These are phyloP conservation scores for Synergus umbraculus DNA, from an alignment of 2,888 invertebrate genomes.

Conservation along the genomic window DNA sequence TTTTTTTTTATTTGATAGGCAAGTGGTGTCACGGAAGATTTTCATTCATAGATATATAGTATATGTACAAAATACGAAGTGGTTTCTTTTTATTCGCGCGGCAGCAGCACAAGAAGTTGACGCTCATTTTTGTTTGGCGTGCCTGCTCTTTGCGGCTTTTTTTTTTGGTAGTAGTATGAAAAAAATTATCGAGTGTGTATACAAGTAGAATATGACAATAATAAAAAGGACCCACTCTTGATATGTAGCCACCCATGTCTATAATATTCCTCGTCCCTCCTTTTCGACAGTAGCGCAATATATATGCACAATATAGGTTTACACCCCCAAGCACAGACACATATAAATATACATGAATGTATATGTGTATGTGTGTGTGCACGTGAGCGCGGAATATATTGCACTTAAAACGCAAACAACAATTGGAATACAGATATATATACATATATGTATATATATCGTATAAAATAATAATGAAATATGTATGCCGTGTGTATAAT, in stretches of 20 bases:
- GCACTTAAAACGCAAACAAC: slow-evolving; percentile 56
- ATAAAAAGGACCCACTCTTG: slow-evolving; percentile 42
- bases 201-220: slow-evolving; percentile 25
- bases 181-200: slow-evolving; percentile 34
- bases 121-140: slow-evolving; percentile 90
- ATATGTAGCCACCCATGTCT: slow-evolving; percentile 36
- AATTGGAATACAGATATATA: slow-evolving; percentile 58
- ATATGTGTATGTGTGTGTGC: slow-evolving; percentile 60
- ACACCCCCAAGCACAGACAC: slow-evolving; percentile 46
- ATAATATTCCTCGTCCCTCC: slow-evolving; percentile 50
- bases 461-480: slow-evolving; percentile 50
- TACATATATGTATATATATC: slow-evolving; percentile 47
- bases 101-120: slow-evolving; percentile 87
- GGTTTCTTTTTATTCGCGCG: slow-evolving; percentile 53
- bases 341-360: slow-evolving; percentile 57
- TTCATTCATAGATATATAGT: slow-evolving; percentile 38
- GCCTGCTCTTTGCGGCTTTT: slow-evolving; percentile 56
- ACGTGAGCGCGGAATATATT: slow-evolving; percentile 53
- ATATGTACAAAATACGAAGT: slow-evolving; percentile 55
- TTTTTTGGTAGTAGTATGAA: slow-evolving; percentile 17
- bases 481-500: slow-evolving; percentile 42
- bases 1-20: slow-evolving; percentile 36
- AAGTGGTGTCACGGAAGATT: slow-evolving; percentile 27
- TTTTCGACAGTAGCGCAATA: slow-evolving; percentile 53
- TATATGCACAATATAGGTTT: slow-evolving; percentile 55